Percentiles rank a stretch among this genome's conserved stretches.
phyloP scores from a whole-genome alignment of 2,113 vertebrate species.

The Oenanthe melanoleuca region DNA sequence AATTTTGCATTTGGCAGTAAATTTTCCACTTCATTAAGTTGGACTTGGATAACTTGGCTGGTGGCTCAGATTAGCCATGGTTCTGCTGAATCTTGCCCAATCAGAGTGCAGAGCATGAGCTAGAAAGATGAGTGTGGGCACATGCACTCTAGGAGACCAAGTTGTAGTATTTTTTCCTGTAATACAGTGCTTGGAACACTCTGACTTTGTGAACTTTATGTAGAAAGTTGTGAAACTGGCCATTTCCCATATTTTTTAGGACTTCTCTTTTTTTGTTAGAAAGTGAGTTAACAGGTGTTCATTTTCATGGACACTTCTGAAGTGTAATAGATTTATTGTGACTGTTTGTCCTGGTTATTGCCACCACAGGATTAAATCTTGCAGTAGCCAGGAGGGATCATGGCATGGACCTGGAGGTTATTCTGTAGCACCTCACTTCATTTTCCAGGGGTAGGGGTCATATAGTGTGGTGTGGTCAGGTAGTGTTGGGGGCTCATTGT shows the following conservation, averaged over 20 bases:
- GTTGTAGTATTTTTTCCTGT: background rate
- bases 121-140: background rate
- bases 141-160: background rate
- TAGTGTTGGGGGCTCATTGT: rapidly evolving
- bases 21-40: background rate
- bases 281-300: background rate
- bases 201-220: rapidly evolving
- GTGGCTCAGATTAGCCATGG: background rate
- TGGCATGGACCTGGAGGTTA: rapidly evolving
- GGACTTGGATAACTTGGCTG: background rate
- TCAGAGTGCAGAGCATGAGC: background rate
- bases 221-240: background rate
- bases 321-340: background rate
- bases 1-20: background rate
- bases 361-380: background rate
- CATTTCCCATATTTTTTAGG: background rate
- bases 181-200: background rate
- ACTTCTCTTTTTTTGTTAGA: background rate
- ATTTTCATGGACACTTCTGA: background rate
- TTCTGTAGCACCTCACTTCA: background rate
- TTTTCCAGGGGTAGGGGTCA: rapidly evolving
- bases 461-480: rapidly evolving
- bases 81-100: background rate
- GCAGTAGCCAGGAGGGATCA: too few species aligned
- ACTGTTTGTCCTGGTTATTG: background rate